A percentile compares a stretch with the other conserved stretches of the same genome.
phyloP scores from a whole-genome alignment of 2,113 vertebrate species.

The rat (Rattus norvegicus) region DNA sequence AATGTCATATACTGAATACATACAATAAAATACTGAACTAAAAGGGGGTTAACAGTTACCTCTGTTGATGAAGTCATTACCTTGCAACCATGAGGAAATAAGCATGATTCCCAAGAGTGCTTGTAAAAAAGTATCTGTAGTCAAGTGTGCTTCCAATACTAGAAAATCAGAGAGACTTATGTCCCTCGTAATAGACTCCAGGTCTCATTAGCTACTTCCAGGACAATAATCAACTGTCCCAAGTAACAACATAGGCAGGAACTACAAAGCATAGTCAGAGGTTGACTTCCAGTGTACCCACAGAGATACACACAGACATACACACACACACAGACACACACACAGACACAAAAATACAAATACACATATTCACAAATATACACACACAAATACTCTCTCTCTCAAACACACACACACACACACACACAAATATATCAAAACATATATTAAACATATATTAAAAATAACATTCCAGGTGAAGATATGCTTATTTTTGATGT shows the following conservation, averaged over 20 bases:
- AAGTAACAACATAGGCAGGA: background rate
- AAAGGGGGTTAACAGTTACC: background rate
- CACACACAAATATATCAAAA: background rate
- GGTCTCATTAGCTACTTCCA: background rate
- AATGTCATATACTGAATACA: background rate
- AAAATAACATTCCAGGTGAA: background rate
- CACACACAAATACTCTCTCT: background rate
- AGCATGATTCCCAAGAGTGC: background rate
- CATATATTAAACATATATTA: background rate
- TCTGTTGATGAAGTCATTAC: background rate
- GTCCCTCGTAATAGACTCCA: background rate
- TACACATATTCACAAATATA: background rate
- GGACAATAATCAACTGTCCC: background rate
- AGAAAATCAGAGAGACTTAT: background rate
- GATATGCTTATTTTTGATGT: background rate
- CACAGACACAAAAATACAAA: background rate
- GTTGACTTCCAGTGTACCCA: background rate
- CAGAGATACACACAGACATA: fast-evolving
- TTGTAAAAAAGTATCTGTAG: background rate
- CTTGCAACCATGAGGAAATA: background rate
- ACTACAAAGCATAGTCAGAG: background rate
- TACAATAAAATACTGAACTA: background rate
- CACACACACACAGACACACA: background rate
- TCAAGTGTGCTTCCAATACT: background rate
- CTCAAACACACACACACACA: background rate